These are phyloP conservation scores for Enteromius afrohamiltoni DNA, from an alignment of 2,797 vertebrate species.

Conservation along the genomic window DNA sequence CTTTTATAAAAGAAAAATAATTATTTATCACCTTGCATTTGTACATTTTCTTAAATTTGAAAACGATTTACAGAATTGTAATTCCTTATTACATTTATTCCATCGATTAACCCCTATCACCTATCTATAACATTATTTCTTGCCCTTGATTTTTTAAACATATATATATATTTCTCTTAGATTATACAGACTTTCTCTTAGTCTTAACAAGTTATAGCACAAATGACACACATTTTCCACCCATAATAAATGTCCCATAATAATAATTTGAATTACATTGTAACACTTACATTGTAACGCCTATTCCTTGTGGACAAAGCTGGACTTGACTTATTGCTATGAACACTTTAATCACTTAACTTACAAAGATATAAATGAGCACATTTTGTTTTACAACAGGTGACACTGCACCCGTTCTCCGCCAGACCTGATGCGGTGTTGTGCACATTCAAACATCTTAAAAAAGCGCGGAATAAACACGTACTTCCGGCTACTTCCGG, in stretches of 20 bases:
- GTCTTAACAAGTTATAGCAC: neutral
- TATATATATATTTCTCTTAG: no score
- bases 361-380: neutral
- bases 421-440: conserved; percentile 34
- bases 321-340: neutral
- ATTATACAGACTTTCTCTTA: no score
- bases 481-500: conserved; percentile 18
- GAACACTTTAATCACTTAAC: neutral
- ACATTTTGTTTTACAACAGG: neutral
- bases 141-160: no score
- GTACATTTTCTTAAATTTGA: no score
- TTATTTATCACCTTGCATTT: no score
- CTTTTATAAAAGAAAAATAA: no score
- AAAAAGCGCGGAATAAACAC: conserved; percentile 19
- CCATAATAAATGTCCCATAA: neutral
- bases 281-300: conserved; percentile 5
- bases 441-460: neutral
- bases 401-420: neutral
- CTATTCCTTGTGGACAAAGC: neutral
- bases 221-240: neutral
- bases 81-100: no score
- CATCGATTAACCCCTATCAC: no score
- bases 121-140: no score
- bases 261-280: neutral
- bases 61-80: no score